These are phyloP conservation scores for Drosophila teissieri DNA, from an alignment of 1,140 invertebrate genomes.

Conservation along the genomic window DNA sequence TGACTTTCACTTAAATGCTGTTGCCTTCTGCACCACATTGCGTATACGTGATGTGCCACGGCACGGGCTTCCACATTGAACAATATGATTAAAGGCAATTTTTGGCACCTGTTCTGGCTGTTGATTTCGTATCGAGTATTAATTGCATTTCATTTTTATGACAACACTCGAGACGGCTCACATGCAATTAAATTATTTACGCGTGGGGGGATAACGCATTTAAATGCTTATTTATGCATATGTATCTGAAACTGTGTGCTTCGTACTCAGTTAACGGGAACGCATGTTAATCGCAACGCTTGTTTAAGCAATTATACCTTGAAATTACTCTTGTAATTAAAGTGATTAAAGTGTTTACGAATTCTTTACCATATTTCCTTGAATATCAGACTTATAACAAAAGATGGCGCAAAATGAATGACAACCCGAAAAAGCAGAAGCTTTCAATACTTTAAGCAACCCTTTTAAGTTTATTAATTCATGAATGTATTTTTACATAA, in stretches of 20 bases:
- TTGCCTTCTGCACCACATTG: conserved; percentile 13
- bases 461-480: no score
- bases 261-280: not conserved
- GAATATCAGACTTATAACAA: no score
- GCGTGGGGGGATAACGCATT: conserved; percentile 28
- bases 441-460: no score
- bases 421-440: no score
- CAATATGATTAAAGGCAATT: conserved; percentile 62
- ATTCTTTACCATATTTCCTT: no score
- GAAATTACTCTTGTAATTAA: not conserved
- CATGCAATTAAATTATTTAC: conserved; percentile 54
- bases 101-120: conserved; percentile 48
- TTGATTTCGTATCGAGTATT: conserved; percentile 39
- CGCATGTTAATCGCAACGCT: conserved; percentile 4
- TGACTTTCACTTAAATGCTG: conserved; percentile 27
- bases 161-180: conserved; percentile 27
- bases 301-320: not conserved
- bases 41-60: conserved; percentile 56
- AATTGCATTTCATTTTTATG: conserved; percentile 58
- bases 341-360: no score
- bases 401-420: no score
- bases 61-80: conserved; percentile 26
- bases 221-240: conserved; percentile 19
- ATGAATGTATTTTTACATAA: no score
- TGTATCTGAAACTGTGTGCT: not conserved